These are phyloP conservation scores for Lycaon pictus DNA, from an alignment of 2,113 vertebrate species.

Conservation along the genomic window DNA sequence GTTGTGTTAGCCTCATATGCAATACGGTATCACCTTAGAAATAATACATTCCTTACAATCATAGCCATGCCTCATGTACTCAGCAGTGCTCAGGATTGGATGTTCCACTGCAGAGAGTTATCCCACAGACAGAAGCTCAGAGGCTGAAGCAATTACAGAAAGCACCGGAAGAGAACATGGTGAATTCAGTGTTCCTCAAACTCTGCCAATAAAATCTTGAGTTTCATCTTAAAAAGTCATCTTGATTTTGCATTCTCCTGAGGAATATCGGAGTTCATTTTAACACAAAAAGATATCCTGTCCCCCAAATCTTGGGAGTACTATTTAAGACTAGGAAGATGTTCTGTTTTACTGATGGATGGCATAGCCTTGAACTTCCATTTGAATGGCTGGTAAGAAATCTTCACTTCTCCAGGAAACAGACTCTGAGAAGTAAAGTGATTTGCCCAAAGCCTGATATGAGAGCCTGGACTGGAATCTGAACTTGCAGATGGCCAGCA, in stretches of 20 bases:
- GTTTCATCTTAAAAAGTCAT: slow-evolving; percentile 55
- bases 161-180: not conserved
- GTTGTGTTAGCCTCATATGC: not conserved
- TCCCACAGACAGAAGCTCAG: not conserved
- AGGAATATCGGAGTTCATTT: not conserved
- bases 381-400: not conserved
- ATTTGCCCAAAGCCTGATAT: not conserved
- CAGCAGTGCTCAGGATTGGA: not conserved
- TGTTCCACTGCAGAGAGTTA: not conserved
- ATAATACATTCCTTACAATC: not conserved
- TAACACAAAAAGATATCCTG: slow-evolving; percentile 1
- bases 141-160: not conserved
- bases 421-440: not conserved
- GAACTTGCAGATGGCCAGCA: not conserved
- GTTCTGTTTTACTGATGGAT: not conserved
- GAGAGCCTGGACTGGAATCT: not conserved
- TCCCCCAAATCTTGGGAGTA: not conserved
- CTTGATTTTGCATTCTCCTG: slow-evolving; percentile 18
- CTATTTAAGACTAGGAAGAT: not conserved
- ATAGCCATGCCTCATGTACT: not conserved
- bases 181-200: not conserved
- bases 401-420: slow-evolving; percentile 16
- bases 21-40: slow-evolving; percentile 5
- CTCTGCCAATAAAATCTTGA: slow-evolving; percentile 46
- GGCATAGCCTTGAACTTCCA: not conserved